Evolutionary conservation across 2,113 vertebrate genomes (phyloP).

Genomic region (Otolemur garnettii): DNA sequence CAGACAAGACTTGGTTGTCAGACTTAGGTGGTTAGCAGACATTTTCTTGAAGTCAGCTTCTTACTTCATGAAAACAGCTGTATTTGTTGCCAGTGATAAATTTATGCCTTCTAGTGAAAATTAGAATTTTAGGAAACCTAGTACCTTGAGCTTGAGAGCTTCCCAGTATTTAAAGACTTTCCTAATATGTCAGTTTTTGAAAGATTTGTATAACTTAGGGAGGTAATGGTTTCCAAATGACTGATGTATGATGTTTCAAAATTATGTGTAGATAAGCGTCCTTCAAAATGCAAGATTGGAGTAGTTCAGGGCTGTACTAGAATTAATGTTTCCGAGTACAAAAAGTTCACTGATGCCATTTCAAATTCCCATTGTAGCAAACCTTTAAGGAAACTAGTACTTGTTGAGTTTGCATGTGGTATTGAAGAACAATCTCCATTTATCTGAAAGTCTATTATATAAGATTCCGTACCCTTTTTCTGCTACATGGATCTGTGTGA

Average conservation of each 20-base stretch:
- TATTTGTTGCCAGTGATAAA: neutral
- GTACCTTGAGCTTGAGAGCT: neutral
- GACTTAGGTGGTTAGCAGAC: neutral
- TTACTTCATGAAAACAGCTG: neutral
- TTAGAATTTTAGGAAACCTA: slow-evolving; percentile 9
- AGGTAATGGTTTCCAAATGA: neutral
- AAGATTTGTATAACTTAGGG: neutral
- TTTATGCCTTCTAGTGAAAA: slow-evolving; percentile 17
- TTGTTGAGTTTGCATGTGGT: neutral
- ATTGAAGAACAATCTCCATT: neutral
- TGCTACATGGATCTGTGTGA: neutral
- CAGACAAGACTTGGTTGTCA: neutral
- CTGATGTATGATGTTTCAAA: neutral
- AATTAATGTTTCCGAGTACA: neutral
- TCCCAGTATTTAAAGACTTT: neutral
- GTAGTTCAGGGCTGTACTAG: neutral
- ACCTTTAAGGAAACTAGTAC: neutral
- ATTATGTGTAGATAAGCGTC: neutral
- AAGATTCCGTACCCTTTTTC: neutral
- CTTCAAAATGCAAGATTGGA: neutral
- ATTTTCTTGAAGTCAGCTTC: slow-evolving; percentile 8
- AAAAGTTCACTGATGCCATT: neutral
- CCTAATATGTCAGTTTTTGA: neutral
- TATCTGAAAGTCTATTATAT: neutral
- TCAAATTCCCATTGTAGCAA: neutral